These are phyloP conservation scores for Sarcoramphus papa DNA, from an alignment of 2,797 vertebrate genomes.

Conservation along the genomic window DNA sequence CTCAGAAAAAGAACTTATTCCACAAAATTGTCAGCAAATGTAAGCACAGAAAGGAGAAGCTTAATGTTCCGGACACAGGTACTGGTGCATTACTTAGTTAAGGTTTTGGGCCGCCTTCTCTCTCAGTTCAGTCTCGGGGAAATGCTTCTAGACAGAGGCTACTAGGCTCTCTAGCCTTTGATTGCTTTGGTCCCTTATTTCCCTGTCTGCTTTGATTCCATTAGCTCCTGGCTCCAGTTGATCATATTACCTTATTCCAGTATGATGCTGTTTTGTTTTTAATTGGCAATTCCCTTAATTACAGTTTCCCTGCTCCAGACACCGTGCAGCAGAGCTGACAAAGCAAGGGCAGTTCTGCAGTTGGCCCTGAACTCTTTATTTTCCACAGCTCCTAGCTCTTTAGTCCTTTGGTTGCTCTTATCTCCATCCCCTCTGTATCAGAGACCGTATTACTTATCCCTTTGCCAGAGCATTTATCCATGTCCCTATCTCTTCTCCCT, in stretches of 20 bases:
- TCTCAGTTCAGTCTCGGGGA: neutral
- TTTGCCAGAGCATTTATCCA: neutral
- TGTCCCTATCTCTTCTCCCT: neutral
- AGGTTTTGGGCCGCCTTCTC: constrained; percentile 41
- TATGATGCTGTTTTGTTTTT: neutral
- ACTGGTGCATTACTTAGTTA: constrained; percentile 64
- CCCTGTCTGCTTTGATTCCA: constrained; percentile 27
- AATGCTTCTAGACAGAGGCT: neutral
- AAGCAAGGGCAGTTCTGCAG: neutral
- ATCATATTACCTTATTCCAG: neutral
- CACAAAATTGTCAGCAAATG: constrained; percentile 97
- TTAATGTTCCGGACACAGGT: constrained; percentile 89
- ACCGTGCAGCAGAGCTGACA: neutral
- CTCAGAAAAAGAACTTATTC: constrained; percentile 95
- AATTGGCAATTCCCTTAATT: neutral
- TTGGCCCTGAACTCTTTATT: neutral
- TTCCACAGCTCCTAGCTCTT: neutral
- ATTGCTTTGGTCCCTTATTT: neutral
- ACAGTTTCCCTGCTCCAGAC: neutral
- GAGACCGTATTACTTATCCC: neutral
- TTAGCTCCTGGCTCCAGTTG: neutral
- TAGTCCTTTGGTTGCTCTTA: neutral
- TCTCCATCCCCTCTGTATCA: neutral
- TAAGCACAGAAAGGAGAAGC: constrained; percentile 93
- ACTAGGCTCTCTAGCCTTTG: neutral